Evolutionary conservation across 2,888 invertebrate genomes (phyloP), one percentile per base, ranked within the genome.

Genomic region (Macrosiphum euphorbiae): DNA sequence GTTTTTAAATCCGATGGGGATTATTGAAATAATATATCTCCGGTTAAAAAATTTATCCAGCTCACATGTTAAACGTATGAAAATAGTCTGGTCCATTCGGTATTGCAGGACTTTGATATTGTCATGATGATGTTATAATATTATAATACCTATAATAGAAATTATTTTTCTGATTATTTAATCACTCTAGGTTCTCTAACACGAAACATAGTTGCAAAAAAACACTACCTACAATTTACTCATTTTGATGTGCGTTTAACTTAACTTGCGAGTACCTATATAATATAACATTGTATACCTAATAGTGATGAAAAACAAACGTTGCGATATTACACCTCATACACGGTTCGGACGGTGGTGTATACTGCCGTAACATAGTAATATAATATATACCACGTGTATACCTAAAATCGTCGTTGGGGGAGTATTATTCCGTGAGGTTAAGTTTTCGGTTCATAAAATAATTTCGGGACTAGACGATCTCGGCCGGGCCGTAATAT

Each of bases 361-460:
- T 4, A 61, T 58, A 61, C 41, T 44, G n/a, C 78, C 35, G 8
- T 7, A 35, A 78, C 78, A 35, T 20, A 24, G 35, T 61, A 26
- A 61, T 47, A 89, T 47, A 47, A 41, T 58, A 58, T 58, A 58
- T 58, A 47, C 35, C 3, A n/a, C 50, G 50, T 35, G 52, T 88
- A n/a, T 52, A 87, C 26, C 55, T 26, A 41, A 41, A 44, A 55
- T 13, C 28, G 84, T 24, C 41, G 50, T 8, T n/a, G 61, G 86
- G 35, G 55, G 52, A 84, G 55, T 44, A 89, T 58, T 44, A 91
- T 91, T 84, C 52, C 41, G 55, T 61, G 91, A 61, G 86, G 61
- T 92, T 92, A 44, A 47, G 86, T 92, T 92, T 86, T 92, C 91
- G 86, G 92, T 67, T 92, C 92, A 87, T 92, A 92, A 87, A 92